Conservation (phyloP, 2,113 vertebrate species). For the Anhinga anhinga region DNA sequence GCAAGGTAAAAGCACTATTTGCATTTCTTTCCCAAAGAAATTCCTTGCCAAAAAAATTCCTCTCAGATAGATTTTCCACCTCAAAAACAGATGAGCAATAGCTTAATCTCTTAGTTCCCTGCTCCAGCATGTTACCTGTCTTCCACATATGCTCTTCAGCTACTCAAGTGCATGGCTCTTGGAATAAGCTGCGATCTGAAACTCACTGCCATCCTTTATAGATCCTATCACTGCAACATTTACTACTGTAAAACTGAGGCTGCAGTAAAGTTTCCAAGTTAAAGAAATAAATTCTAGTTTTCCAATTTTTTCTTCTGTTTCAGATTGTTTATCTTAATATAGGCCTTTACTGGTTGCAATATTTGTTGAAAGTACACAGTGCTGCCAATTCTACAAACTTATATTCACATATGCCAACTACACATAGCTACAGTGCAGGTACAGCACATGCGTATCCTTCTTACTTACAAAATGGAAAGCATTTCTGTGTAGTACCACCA, state of each 20-base stretch:
- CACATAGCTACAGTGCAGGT: neutral
- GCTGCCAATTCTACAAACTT: neutral
- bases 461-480: neutral
- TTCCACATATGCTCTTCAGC: neutral
- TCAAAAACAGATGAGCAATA: neutral
- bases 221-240: neutral
- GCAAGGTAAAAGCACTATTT: neutral
- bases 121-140: neutral
- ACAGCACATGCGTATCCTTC: neutral
- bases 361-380: neutral
- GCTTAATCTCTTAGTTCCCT: neutral
- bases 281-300: neutral
- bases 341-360: neutral
- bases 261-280: neutral
- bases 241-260: neutral
- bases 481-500: neutral
- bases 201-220: neutral
- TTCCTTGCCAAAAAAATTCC: neutral
- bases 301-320: neutral
- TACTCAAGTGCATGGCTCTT: rapidly evolving
- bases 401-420: neutral
- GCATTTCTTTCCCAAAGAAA: neutral
- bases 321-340: neutral
- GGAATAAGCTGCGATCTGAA: neutral
- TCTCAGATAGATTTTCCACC: neutral